These are phyloP conservation scores for Sciurus vulgaris DNA, from an alignment of 2,797 vertebrate genomes.

Conservation along the genomic window DNA sequence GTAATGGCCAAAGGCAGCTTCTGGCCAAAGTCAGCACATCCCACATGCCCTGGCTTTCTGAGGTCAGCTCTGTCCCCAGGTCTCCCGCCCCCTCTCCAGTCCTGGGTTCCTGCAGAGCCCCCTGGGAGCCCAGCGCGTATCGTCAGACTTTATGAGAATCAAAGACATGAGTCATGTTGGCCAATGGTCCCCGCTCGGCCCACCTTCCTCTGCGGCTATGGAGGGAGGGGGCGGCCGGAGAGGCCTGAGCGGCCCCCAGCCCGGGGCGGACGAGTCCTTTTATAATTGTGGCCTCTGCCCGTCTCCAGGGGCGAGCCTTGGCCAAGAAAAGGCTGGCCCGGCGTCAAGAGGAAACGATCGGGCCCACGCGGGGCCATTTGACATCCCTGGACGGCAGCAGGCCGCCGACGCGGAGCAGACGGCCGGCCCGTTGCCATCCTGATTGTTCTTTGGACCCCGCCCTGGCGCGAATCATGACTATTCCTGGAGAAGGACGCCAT, in stretches of 20 bases:
- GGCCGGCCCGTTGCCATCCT: conserved; percentile 56
- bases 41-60: neutral
- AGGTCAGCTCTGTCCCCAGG: neutral
- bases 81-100: neutral
- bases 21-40: neutral
- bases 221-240: conserved; percentile 58
- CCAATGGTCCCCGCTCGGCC: conserved; percentile 72
- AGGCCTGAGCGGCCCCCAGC: conserved; percentile 52
- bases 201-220: conserved; percentile 68
- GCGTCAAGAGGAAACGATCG: conserved; percentile 84
- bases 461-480: conserved; percentile 75
- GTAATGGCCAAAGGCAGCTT: too few species aligned
- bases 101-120: conserved; percentile 8
- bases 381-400: conserved; percentile 81
- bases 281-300: conserved; percentile 78
- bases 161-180: conserved; percentile 83
- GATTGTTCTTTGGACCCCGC: conserved; percentile 71
- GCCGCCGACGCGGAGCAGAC: conserved; percentile 71
- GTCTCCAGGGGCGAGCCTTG: conserved; percentile 76
- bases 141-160: conserved; percentile 83
- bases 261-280: conserved; percentile 57
- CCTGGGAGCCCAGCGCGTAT: conserved; percentile 76
- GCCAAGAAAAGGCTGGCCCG: conserved; percentile 82
- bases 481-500: conserved; percentile 79
- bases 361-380: conserved; percentile 81